Base-by-base conservation (phyloP, 1,140 invertebrate species). In the Leptopilina clavipes region DNA sequence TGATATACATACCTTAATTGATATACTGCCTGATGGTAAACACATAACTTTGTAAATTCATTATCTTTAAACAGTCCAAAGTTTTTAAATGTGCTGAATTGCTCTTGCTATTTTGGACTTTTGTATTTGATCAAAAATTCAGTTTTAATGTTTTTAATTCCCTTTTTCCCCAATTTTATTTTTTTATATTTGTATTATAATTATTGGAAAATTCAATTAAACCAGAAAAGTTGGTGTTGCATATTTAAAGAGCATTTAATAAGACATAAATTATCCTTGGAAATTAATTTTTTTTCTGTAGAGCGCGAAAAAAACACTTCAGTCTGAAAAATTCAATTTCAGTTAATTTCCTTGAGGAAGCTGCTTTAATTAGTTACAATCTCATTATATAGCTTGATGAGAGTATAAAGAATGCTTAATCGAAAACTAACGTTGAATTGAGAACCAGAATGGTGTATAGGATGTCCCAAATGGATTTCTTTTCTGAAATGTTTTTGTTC, bases 371-470 rank as follows among this genome's bases (percentile, higher is more conserved):
- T 8, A 17, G 43, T 31, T 75, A 17, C n/a, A 12, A 18, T 31
- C 75, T 76, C 31, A 82, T 52, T 54, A 40, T 40, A 79, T 14
- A 8, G n/a, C n/a, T 18, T 31, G n/a, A 48, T 1, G 48, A n/a
- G 48, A 1, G 17, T 1, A 52, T 52, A 52, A 52, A 1, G 31
- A 43, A 37, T 12, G 19, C 6, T 52, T 19, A 70, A 70, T 70
- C 31, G 17, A 31, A 19, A 71, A 43, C 11, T 18, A 71, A 43
- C 31, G 12, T 12, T 9, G 18, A 43, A 43, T 40, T 37, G 37
- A 11, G 25, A 25, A 40, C 37, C 37, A 40, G 37, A 40, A 6
- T 3, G 37, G 9, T 40, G 0, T 40, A 40, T n/a, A 9, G 25
- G 7, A 40, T 9, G 37, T 40, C 37, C 6, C 37, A 40, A 40